phyloP scores from a whole-genome alignment of 2,113 vertebrate genomes.

The Tinamus guttatus region DNA sequence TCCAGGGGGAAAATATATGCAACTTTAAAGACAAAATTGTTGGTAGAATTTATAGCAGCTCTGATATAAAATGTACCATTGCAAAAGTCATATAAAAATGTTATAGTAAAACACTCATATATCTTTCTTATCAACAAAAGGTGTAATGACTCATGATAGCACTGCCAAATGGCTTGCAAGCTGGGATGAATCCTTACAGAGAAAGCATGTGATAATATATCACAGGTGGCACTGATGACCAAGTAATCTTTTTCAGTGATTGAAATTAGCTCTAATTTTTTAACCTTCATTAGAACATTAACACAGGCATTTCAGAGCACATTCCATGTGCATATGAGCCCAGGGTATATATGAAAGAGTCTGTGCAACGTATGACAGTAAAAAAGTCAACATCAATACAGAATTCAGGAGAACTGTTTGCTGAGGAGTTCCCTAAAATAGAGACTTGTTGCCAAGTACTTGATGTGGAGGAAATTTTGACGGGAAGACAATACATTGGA shows the following conservation, averaged over 20 bases:
- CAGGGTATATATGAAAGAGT: neutral
- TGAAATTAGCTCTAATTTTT: neutral
- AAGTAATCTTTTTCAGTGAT: neutral
- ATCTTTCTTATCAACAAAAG: neutral
- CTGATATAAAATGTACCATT: neutral
- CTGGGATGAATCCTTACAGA: neutral
- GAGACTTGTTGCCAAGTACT: neutral
- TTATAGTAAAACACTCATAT: neutral
- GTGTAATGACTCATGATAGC: neutral
- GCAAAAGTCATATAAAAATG: neutral
- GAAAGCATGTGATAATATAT: neutral
- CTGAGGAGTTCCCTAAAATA: neutral
- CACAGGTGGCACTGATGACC: neutral
- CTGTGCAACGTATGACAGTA: neutral
- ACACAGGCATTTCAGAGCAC: neutral
- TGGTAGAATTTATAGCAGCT: no score
- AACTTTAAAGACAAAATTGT: neutral
- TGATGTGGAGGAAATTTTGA: neutral
- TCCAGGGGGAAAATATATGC: neutral
- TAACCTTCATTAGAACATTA: neutral
- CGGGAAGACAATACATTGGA: neutral
- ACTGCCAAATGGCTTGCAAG: neutral
- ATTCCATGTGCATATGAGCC: neutral
- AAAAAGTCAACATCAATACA: neutral
- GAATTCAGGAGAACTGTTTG: neutral